phyloP scores from a whole-genome alignment of 2,113 vertebrate species.

The Alethe castanea region DNA sequence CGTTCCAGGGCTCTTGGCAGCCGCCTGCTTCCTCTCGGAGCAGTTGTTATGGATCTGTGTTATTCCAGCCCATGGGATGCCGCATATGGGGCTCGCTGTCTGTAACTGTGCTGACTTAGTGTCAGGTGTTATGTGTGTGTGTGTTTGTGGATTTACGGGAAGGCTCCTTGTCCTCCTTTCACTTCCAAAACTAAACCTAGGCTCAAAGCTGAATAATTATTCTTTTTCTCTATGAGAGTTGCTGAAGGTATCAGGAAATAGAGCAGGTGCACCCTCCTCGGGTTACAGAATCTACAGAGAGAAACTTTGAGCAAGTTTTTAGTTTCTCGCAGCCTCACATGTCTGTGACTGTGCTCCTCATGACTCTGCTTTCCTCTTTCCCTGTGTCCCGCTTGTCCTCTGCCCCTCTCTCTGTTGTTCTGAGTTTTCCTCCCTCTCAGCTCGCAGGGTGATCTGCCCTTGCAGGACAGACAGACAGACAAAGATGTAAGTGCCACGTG shows the following conservation, averaged over 20 bases:
- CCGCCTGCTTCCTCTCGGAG: background rate
- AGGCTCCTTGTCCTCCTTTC: background rate
- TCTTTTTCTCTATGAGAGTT: background rate
- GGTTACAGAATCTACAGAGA: background rate
- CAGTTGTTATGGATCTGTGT: background rate
- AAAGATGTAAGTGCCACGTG: background rate
- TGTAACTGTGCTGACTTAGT: background rate
- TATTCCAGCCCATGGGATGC: background rate
- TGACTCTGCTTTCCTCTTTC: background rate
- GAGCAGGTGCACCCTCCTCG: background rate
- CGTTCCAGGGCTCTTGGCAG: background rate
- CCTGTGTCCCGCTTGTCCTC: accelerated
- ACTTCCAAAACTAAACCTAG: background rate
- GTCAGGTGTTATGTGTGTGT: background rate
- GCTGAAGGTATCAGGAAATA: background rate
- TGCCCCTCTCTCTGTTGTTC: background rate
- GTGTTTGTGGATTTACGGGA: background rate
- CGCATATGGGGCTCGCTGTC: background rate
- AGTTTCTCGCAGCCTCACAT: background rate
- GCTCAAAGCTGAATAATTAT: background rate
- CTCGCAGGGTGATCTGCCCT: background rate
- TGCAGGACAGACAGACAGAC: background rate
- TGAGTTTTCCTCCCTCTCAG: background rate
- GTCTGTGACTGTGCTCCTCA: background rate
- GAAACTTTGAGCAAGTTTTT: background rate